These are phyloP conservation scores for Temnothorax unifasciatus DNA, from an alignment of 2,888 invertebrate genomes.

Conservation along the genomic window DNA sequence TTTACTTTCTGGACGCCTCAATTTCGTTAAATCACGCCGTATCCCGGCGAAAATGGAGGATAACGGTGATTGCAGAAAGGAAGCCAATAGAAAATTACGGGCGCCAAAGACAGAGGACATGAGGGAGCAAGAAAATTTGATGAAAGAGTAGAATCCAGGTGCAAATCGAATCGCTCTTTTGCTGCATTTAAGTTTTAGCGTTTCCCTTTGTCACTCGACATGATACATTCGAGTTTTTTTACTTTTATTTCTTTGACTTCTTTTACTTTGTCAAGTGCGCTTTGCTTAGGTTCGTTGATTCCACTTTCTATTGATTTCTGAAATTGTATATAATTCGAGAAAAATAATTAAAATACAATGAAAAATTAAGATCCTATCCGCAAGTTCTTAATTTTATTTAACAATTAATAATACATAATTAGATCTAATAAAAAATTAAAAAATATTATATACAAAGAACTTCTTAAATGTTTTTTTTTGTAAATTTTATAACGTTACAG, in stretches of 20 bases:
- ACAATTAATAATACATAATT: background rate
- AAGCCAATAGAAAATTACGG: constrained; percentile 51
- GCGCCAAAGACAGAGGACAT: constrained; percentile 53
- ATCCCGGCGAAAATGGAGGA: background rate
- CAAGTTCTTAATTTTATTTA: background rate
- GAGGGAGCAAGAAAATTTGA: constrained; percentile 53
- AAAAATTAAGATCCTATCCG: background rate
- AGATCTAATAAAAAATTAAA: background rate
- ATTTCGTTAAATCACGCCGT: constrained; percentile 39
- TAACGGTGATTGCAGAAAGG: constrained; percentile 43
- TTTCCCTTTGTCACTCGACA: constrained; percentile 42
- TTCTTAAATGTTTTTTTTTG: no score
- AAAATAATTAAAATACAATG: background rate
- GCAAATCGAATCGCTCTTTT: constrained; percentile 74
- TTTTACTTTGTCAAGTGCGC: constrained; percentile 42
- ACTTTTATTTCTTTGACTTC: constrained; percentile 45
- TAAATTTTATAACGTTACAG: background rate
- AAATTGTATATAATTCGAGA: background rate
- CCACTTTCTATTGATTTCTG: background rate
- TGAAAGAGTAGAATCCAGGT: constrained; percentile 62
- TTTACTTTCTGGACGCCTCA: constrained; percentile 33
- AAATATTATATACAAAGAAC: background rate
- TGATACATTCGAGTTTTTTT: constrained; percentile 58
- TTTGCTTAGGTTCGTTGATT: constrained; percentile 48
- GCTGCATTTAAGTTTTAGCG: constrained; percentile 62